Conservation (phyloP, 2,797 vertebrate genomes). For the Simalia tracyae region DNA sequence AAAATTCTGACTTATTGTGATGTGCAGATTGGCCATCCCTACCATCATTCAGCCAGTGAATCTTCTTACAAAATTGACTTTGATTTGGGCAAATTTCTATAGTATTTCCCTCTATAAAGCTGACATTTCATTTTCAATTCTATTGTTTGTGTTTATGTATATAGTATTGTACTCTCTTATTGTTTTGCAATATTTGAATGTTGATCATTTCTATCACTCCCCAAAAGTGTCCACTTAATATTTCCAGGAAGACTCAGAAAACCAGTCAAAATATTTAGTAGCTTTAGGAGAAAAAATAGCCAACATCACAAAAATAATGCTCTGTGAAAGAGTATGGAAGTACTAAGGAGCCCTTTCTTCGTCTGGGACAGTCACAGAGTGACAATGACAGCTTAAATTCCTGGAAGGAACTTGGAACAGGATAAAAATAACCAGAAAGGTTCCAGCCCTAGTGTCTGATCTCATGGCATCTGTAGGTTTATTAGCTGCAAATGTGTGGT, state of each 20-base stretch:
- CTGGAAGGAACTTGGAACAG: not conserved
- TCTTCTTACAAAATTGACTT: not conserved
- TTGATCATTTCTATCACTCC: not conserved
- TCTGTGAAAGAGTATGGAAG: not conserved
- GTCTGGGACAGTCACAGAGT: not conserved
- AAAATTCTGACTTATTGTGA: not conserved
- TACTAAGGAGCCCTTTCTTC: not conserved
- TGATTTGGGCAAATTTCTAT: not conserved
- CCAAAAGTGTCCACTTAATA: conserved; percentile 25
- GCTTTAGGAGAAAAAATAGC: conserved; percentile 19
- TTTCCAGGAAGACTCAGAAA: not conserved
- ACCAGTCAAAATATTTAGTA: not conserved
- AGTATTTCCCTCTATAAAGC: not conserved
- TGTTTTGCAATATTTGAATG: not conserved
- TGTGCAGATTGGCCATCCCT: not conserved
- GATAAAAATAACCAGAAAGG: conserved; percentile 42
- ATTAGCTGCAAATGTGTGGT: conserved; percentile 74
- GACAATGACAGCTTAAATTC: rapidly evolving
- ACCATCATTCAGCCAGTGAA: not conserved
- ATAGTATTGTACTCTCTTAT: not conserved
- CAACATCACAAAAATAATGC: conserved; percentile 1
- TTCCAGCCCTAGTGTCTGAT: conserved; percentile 61
- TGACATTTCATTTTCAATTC: not conserved
- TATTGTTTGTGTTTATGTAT: not conserved
- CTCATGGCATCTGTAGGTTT: conserved; percentile 67